phyloP scores from a whole-genome alignment of 2,113 vertebrate genomes.

The Vulpes ferrilata region DNA sequence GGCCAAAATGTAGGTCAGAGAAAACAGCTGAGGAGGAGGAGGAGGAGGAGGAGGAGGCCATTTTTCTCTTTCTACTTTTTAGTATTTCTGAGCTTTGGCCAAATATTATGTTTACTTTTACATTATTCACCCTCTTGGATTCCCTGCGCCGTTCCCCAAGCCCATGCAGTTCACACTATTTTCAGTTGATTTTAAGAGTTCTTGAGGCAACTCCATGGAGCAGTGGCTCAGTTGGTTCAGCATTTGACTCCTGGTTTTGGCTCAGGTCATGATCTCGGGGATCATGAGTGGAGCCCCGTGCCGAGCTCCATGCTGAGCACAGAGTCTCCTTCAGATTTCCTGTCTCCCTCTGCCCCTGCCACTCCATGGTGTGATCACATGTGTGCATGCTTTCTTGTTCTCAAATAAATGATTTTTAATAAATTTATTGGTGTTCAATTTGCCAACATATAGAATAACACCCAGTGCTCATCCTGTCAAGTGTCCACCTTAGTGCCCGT shows the following conservation, averaged over 20 bases:
- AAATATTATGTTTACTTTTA: not conserved
- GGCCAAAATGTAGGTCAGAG: too few species aligned
- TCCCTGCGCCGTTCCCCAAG: not conserved
- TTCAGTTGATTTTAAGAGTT: not conserved
- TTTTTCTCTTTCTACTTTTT: not conserved
- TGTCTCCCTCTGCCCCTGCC: not conserved
- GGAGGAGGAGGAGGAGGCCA: too few species aligned
- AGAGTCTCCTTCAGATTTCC: not conserved
- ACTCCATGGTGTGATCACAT: not conserved
- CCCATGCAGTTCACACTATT: not conserved
- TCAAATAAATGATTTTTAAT: not conserved
- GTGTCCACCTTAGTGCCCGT: too few species aligned
- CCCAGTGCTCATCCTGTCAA: too few species aligned
- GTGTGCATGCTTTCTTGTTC: not conserved
- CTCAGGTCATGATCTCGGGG: not conserved
- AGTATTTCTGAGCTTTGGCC: not conserved
- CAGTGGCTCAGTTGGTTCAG: not conserved
- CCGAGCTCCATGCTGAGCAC: rapidly evolving
- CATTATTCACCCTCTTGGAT: not conserved
- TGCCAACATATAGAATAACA: too few species aligned
- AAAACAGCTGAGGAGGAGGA: not conserved
- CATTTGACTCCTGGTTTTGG: not conserved
- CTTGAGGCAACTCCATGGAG: not conserved
- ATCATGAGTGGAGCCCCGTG: not conserved
- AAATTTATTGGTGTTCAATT: not conserved